Evolutionary conservation across 2,888 invertebrate species (phyloP).

Genomic region (Pandemis heparana): DNA sequence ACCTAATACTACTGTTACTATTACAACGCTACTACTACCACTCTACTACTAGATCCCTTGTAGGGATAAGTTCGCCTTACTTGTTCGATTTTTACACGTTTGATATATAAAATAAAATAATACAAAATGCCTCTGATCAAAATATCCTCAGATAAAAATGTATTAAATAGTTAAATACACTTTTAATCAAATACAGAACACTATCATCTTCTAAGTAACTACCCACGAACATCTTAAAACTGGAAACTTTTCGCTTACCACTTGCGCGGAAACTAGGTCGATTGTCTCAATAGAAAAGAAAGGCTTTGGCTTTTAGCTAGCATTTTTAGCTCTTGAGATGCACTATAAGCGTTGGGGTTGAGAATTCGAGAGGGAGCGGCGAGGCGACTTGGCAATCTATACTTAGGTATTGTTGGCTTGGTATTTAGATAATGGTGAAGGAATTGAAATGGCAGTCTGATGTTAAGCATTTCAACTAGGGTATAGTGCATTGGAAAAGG

Average conservation of each 20-base stretch:
- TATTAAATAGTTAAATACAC: too few species aligned
- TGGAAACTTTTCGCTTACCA: not conserved
- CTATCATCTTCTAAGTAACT: not conserved
- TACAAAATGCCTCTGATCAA: too few species aligned
- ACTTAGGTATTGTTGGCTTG: not conserved
- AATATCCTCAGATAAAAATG: too few species aligned
- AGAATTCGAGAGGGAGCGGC: not conserved
- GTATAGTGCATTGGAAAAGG: conserved; percentile 1
- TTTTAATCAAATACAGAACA: too few species aligned
- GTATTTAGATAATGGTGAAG: conserved; percentile 4
- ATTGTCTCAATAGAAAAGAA: conserved; percentile 13
- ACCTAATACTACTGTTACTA: too few species aligned
- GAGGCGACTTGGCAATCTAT: conserved; percentile 2
- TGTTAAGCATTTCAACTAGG: conserved; percentile 1
- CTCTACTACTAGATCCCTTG: too few species aligned
- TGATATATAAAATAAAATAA: too few species aligned
- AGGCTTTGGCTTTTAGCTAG: conserved; percentile 38
- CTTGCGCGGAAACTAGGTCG: conserved; percentile 33
- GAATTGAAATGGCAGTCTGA: not conserved
- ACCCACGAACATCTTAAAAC: not conserved
- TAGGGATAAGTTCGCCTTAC: too few species aligned
- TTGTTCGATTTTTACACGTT: too few species aligned
- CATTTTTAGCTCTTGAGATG: conserved; percentile 25
- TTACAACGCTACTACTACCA: too few species aligned
- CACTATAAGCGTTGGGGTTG: conserved; percentile 5